A percentile compares a stretch with the other conserved stretches of the same genome.
These are phyloP conservation scores for Delichon dasypus DNA, from an alignment of 2,797 vertebrate genomes.

Conservation along the genomic window DNA sequence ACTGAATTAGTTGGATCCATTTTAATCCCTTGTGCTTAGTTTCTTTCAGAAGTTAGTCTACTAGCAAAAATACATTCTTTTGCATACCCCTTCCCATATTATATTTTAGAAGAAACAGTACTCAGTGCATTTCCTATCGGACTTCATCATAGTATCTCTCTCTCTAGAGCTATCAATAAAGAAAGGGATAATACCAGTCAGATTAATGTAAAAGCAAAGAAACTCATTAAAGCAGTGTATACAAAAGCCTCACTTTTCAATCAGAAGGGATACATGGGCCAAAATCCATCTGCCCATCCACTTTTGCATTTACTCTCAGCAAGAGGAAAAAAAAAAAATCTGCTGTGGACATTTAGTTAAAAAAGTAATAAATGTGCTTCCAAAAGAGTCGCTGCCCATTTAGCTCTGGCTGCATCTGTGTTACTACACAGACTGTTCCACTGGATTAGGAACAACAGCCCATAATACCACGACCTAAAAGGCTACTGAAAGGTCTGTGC, in stretches of 20 bases:
- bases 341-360: neutral
- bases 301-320: neutral
- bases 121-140: constrained; percentile 81
- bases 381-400: neutral
- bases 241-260: constrained; percentile 52
- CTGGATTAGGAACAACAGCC: neutral
- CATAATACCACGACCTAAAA: neutral
- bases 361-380: constrained; percentile 24
- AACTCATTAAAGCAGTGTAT: constrained; percentile 53
- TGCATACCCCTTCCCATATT: constrained; percentile 63
- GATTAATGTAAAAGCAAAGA: constrained; percentile 68
- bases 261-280: neutral
- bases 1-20: constrained; percentile 67
- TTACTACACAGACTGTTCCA: neutral
- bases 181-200: constrained; percentile 65
- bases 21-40: constrained; percentile 76
- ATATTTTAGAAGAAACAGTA: constrained; percentile 72
- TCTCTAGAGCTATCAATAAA: constrained; percentile 67
- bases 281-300: neutral
- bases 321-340: constrained; percentile 6
- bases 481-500: neutral
- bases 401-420: neutral
- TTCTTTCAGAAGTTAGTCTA: constrained; percentile 74
- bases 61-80: constrained; percentile 79
- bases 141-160: constrained; percentile 70